These are phyloP conservation scores for Rhipidura dahli DNA, from an alignment of 2,113 vertebrate genomes.

Conservation along the genomic window DNA sequence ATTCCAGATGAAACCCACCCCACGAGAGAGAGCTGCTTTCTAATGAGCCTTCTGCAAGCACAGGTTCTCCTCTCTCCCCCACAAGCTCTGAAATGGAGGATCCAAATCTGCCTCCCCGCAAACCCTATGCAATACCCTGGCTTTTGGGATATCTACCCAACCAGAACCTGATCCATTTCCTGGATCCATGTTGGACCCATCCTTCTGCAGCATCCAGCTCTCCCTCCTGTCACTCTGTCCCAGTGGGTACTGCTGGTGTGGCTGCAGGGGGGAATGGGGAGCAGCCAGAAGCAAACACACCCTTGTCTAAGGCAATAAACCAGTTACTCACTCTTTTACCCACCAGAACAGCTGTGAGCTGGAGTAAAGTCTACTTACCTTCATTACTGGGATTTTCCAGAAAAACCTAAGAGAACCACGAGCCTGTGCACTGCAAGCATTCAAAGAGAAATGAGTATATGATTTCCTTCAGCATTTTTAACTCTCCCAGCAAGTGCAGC, in stretches of 20 bases:
- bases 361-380: not conserved
- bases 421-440: not conserved
- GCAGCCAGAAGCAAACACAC: not conserved
- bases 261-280: not conserved
- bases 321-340: not conserved
- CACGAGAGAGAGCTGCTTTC: not conserved
- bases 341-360: not conserved
- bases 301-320: not conserved
- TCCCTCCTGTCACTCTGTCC: not conserved
- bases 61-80: not conserved
- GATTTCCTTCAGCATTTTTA: not conserved
- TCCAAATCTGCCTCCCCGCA: not conserved
- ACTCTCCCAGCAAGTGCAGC: not conserved
- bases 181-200: not conserved
- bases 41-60: not conserved
- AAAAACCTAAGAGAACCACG: not conserved
- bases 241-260: not conserved
- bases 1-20: conserved; percentile 6
- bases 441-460: not conserved
- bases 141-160: not conserved
- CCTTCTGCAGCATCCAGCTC: not conserved
- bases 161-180: not conserved
- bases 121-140: not conserved
- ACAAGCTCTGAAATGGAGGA: not conserved
- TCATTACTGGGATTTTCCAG: not conserved